A percentile compares a stretch with the other conserved stretches of the same genome.
phyloP scores from a whole-genome alignment of 2,797 vertebrate genomes.

The Lagocephalus sceleratus region DNA sequence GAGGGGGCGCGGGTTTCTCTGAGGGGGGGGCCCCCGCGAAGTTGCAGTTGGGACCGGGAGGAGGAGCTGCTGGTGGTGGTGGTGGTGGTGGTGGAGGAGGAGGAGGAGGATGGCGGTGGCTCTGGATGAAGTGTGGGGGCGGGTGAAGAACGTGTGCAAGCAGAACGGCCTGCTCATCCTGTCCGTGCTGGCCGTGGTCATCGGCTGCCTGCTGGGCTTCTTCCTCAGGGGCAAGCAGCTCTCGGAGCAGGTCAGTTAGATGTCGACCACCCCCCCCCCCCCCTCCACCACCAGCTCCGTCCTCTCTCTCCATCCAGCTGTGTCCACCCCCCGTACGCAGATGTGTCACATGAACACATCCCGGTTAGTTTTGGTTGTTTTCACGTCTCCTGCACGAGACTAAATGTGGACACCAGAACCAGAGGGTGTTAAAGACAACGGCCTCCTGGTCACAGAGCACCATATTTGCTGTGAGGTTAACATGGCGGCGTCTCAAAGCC shows the following conservation, averaged over 20 bases:
- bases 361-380: no score
- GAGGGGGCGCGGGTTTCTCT: slow-evolving; percentile 35
- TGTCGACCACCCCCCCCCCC: slow-evolving; percentile 4
- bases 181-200: slow-evolving; percentile 91
- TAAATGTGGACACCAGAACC: no score
- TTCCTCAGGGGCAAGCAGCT: slow-evolving; percentile 91
- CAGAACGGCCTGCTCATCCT: slow-evolving; percentile 95
- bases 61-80: slow-evolving; percentile 43
- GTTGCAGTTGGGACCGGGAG: slow-evolving; percentile 50
- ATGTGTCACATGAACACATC: no score
- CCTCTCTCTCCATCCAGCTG: background rate
- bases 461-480: no score
- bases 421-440: no score
- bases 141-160: slow-evolving; percentile 89
- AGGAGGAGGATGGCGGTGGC: slow-evolving; percentile 80
- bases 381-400: no score
- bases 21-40: slow-evolving; percentile 34
- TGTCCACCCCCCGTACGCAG: slow-evolving; percentile 3
- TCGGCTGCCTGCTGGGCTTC: slow-evolving; percentile 95
- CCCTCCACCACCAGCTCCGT: background rate
- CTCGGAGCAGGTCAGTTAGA: slow-evolving; percentile 88
- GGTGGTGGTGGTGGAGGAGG: slow-evolving; percentile 15
- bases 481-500: no score
- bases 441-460: no score
- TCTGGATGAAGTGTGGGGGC: slow-evolving; percentile 82